Conservation (phyloP, 2,888 invertebrate genomes). For the Drosophila austrosaltans region DNA sequence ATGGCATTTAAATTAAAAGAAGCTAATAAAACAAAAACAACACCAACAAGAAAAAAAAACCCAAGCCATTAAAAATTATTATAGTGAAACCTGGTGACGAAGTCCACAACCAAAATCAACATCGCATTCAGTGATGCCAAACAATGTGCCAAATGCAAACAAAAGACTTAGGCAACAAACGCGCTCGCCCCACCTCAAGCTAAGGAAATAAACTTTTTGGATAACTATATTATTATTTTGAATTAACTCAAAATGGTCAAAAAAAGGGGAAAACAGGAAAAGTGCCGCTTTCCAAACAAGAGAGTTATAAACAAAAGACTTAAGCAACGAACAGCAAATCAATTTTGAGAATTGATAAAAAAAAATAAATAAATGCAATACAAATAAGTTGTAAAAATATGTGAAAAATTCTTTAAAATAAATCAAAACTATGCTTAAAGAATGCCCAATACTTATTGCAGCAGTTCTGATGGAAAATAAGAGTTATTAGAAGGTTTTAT, state of each 20-base stretch:
- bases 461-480: too few species aligned
- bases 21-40: slow-evolving; percentile 36
- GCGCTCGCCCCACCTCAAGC: slow-evolving; percentile 13
- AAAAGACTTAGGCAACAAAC: slow-evolving; percentile 54
- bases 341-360: neutral
- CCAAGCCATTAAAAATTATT: slow-evolving; percentile 54
- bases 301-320: slow-evolving; percentile 68
- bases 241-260: slow-evolving; percentile 39
- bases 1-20: slow-evolving; percentile 54
- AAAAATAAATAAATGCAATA: neutral
- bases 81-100: slow-evolving; percentile 51
- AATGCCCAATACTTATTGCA: too few species aligned
- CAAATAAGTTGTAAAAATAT: neutral
- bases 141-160: slow-evolving; percentile 37
- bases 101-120: slow-evolving; percentile 42
- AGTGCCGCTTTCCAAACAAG: neutral
- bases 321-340: slow-evolving; percentile 67
- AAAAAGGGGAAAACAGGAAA: slow-evolving; percentile 12
- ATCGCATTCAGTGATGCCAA: slow-evolving; percentile 37
- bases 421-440: neutral
- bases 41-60: slow-evolving; percentile 16
- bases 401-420: too few species aligned
- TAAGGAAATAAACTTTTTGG: slow-evolving; percentile 36
- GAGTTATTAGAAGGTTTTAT: too few species aligned
- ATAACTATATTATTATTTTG: slow-evolving; percentile 42